Evolutionary conservation across 2,113 vertebrate genomes (phyloP).

Genomic region (Lynx canadensis): DNA sequence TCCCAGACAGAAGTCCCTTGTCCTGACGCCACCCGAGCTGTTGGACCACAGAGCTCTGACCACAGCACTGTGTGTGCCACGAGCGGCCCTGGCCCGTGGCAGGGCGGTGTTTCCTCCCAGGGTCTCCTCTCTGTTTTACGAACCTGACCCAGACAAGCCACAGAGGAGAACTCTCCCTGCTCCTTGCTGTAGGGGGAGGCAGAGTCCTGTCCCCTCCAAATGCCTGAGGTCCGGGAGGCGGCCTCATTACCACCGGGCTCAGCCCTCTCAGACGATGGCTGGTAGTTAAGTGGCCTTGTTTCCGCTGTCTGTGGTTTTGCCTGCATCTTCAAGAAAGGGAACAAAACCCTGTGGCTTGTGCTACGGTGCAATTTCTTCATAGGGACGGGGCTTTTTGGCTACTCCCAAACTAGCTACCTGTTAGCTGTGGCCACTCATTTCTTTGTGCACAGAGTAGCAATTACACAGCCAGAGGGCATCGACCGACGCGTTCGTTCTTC

Average conservation of each 20-base stretch:
- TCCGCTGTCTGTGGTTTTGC: background rate
- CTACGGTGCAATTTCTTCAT: conserved; percentile 77
- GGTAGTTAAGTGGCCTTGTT: conserved; percentile 75
- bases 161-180: background rate
- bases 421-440: conserved; percentile 64
- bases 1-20: background rate
- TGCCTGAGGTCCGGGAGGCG: background rate
- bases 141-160: background rate
- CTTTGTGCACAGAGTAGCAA: conserved; percentile 53
- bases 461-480: conserved; percentile 55
- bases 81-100: background rate
- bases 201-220: background rate
- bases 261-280: conserved; percentile 69
- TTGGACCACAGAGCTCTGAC: background rate
- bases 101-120: background rate
- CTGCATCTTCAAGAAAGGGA: conserved; percentile 25
- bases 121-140: background rate
- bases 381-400: conserved; percentile 53
- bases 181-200: background rate
- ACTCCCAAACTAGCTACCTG: conserved; percentile 68
- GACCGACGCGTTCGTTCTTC: background rate
- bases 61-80: too few relatives aligned
- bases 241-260: conserved; percentile 62
- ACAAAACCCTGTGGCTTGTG: conserved; percentile 26
- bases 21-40: background rate